Percentiles rank a stretch among this genome's conserved stretches.
These are phyloP conservation scores for Maccullochella peelii DNA, from an alignment of 2,113 vertebrate species.

Conservation along the genomic window DNA sequence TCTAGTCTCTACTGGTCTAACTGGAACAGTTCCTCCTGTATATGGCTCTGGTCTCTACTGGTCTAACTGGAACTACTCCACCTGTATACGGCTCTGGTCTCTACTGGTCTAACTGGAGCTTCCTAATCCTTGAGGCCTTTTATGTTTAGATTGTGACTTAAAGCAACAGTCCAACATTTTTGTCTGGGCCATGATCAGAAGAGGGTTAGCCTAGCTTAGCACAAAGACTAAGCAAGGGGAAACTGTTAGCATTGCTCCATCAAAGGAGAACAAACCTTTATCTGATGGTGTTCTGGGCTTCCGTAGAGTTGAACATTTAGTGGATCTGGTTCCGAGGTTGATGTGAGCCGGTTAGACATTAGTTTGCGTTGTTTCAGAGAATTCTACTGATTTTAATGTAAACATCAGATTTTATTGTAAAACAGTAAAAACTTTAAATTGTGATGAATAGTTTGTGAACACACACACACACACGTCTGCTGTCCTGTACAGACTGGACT, in stretches of 20 bases:
- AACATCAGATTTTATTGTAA: conserved; percentile 69
- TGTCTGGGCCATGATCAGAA: not conserved
- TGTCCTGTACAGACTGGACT: conserved; percentile 14
- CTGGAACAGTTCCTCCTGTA: too few species aligned
- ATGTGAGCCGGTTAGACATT: conserved; percentile 33
- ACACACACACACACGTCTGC: conserved; percentile 2
- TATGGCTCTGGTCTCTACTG: too few species aligned
- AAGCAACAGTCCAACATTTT: conserved; percentile 19
- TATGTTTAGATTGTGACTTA: conserved; percentile 29
- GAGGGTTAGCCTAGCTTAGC: conserved; percentile 56
- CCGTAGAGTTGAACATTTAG: conserved; percentile 31
- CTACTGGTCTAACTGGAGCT: too few species aligned
- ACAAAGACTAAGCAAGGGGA: conserved; percentile 27
- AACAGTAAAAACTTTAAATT: conserved; percentile 53
- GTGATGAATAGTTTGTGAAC: conserved; percentile 65
- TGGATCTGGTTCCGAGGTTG: conserved; percentile 16
- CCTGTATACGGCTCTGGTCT: too few species aligned
- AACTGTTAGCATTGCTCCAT: conserved; percentile 33
- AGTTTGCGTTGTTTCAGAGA: conserved; percentile 68
- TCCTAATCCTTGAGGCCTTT: not conserved
- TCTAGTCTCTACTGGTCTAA: too few species aligned
- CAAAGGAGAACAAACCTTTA: not conserved
- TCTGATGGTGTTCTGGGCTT: conserved; percentile 35
- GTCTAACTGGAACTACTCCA: too few species aligned
- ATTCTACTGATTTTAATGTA: conserved; percentile 64